These are phyloP conservation scores for Psilopsiagon aymara DNA, from an alignment of 2,113 vertebrate genomes.

Conservation along the genomic window DNA sequence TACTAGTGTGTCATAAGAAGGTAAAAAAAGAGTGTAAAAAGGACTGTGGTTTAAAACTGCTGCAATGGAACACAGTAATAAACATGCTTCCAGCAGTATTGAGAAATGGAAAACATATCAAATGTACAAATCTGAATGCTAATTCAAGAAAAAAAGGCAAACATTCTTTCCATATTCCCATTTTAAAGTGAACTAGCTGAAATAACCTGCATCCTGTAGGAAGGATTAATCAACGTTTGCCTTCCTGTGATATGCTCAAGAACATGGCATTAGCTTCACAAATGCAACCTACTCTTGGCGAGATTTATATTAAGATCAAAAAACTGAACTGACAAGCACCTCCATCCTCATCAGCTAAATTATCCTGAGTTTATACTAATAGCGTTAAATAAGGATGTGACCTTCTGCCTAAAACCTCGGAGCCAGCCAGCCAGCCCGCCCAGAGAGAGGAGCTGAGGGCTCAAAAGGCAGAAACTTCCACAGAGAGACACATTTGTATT, in stretches of 20 bases:
- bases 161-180: not conserved
- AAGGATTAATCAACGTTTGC: not conserved
- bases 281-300: not conserved
- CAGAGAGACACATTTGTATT: not conserved
- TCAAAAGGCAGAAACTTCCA: not conserved
- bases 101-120: not conserved
- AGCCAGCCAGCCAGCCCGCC: not conserved
- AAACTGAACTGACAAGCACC: not conserved
- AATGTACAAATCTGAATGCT: not conserved
- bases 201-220: not conserved
- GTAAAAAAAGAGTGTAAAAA: not conserved
- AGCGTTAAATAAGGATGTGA: not conserved
- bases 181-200: not conserved
- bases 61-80: not conserved
- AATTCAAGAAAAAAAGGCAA: not conserved
- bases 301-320: not conserved
- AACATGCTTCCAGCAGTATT: not conserved
- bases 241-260: not conserved
- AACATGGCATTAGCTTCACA: not conserved
- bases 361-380: not conserved
- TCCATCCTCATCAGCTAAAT: not conserved
- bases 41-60: not conserved
- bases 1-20: not conserved
- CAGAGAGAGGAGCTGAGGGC: not conserved
- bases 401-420: not conserved